Evolutionary conservation across 2,797 vertebrate genomes (phyloP).

Genomic region (Thunnus albacares): DNA sequence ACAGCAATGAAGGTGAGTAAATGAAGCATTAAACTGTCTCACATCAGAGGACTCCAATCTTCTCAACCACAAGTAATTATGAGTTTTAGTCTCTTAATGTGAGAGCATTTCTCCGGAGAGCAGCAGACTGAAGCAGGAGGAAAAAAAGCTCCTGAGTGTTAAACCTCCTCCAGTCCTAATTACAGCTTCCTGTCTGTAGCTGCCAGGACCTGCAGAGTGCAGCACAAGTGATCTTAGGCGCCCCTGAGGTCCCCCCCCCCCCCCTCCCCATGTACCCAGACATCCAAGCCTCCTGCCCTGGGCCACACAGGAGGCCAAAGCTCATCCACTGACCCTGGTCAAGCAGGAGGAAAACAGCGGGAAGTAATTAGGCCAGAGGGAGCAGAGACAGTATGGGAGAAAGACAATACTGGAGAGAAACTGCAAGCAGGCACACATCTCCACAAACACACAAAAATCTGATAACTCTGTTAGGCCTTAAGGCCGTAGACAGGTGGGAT

Average conservation of each 20-base stretch:
- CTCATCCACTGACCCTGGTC: conserved; percentile 67
- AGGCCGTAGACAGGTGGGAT: conserved; percentile 10
- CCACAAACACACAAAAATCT: conserved; percentile 34
- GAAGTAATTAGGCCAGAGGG: conserved; percentile 60
- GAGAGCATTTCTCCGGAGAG: conserved; percentile 55
- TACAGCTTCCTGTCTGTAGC: conserved; percentile 72
- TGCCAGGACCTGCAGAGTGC: conserved; percentile 50
- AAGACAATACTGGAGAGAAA: conserved; percentile 46
- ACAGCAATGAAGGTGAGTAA: conserved; percentile 68
- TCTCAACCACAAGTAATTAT: conserved; percentile 68
- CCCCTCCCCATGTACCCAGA: conserved; percentile 17
- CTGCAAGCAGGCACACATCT: conserved; percentile 31
- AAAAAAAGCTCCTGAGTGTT: conserved; percentile 37
- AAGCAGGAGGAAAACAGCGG: conserved; percentile 48
- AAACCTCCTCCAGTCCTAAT: conserved; percentile 70
- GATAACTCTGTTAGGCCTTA: conserved; percentile 11
- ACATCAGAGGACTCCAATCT: conserved; percentile 60
- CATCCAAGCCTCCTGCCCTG: conserved; percentile 22
- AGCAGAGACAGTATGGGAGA: conserved; percentile 31
- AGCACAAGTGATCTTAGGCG: conserved; percentile 44
- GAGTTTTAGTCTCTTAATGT: conserved; percentile 68
- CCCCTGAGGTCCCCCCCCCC: neutral
- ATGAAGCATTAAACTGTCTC: conserved; percentile 69
- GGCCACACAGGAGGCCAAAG: conserved; percentile 69
- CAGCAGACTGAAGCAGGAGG: conserved; percentile 8